Evolutionary conservation across 2,113 vertebrate species (phyloP).

Genomic region (Oenanthe oenanthe): DNA sequence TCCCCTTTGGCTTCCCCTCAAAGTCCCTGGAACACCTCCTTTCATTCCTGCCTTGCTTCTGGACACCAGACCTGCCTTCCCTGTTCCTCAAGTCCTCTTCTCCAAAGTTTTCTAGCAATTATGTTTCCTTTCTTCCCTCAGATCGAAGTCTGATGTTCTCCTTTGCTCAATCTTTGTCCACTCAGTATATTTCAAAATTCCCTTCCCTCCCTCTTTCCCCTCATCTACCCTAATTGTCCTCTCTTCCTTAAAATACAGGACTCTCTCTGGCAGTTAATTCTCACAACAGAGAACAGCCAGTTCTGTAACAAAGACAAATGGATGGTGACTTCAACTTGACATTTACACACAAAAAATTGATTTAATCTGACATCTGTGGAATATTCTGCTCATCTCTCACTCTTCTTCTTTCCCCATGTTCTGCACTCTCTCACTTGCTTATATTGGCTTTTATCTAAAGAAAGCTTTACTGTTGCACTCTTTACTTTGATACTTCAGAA

Average conservation of each 20-base stretch:
- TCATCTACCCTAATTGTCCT: constrained; percentile 27
- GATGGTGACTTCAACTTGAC: constrained; percentile 68
- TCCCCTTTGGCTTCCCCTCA: background rate
- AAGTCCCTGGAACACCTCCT: background rate
- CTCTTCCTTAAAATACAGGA: constrained; percentile 24
- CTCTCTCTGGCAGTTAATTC: constrained; percentile 49
- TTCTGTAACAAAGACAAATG: constrained; percentile 69
- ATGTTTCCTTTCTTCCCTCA: background rate
- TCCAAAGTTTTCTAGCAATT: background rate
- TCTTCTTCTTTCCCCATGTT: background rate
- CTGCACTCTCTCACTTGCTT: constrained; percentile 32
- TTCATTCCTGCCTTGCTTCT: background rate
- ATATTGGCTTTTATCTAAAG: constrained; percentile 55
- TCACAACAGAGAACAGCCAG: constrained; percentile 53
- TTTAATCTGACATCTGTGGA: constrained; percentile 61
- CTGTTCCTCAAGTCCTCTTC: background rate
- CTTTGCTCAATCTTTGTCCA: background rate
- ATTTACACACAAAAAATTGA: constrained; percentile 67
- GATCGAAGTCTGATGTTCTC: background rate
- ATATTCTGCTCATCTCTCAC: constrained; percentile 53
- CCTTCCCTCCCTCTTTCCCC: background rate
- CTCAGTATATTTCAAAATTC: background rate
- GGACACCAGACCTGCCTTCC: background rate
- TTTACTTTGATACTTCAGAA: constrained; percentile 28
- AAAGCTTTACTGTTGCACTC: constrained; percentile 20